Percentiles rank a stretch among this genome's conserved stretches.
Evolutionary conservation across 2,797 vertebrate genomes (phyloP).

Genomic region (Eupleurogrammus muticus): DNA sequence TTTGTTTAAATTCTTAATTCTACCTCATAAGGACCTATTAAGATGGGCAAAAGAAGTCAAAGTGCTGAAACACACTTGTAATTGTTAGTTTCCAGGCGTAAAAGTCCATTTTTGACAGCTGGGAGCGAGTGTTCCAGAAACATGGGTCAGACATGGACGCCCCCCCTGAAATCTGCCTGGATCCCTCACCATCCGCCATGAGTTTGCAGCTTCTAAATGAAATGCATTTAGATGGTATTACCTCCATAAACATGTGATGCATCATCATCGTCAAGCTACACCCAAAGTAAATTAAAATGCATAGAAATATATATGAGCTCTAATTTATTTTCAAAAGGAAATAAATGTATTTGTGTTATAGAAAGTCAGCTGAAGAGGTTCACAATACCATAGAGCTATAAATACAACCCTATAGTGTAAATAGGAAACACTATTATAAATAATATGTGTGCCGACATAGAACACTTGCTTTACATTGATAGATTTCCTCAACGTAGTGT

Average conservation of each 20-base stretch:
- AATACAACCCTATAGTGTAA: conserved; percentile 11
- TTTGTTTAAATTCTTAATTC: not conserved
- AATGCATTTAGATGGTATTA: conserved; percentile 22
- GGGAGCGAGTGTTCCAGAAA: too few relatives aligned
- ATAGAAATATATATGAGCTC: not conserved
- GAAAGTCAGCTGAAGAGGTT: not conserved
- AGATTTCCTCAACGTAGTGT: not conserved
- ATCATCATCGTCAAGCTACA: not conserved
- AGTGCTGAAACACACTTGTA: too few relatives aligned
- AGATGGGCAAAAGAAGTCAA: too few relatives aligned
- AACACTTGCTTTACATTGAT: not conserved
- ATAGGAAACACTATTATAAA: conserved; percentile 10
- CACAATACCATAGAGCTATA: conserved; percentile 10
- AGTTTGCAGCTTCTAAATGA: not conserved
- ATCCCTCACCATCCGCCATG: too few relatives aligned
- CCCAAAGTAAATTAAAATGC: conserved; percentile 4
- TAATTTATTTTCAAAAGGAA: not conserved
- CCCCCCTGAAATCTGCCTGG: too few relatives aligned
- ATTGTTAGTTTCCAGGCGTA: too few relatives aligned
- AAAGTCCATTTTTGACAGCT: too few relatives aligned
- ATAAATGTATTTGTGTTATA: not conserved
- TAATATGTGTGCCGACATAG: not conserved
- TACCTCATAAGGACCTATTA: too few relatives aligned
- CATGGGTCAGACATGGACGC: too few relatives aligned
- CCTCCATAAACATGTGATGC: not conserved